Percentiles rank a stretch among this genome's conserved stretches.
Conservation (phyloP, 1,140 invertebrate species). For the Parasteatoda tepidariorum region DNA sequence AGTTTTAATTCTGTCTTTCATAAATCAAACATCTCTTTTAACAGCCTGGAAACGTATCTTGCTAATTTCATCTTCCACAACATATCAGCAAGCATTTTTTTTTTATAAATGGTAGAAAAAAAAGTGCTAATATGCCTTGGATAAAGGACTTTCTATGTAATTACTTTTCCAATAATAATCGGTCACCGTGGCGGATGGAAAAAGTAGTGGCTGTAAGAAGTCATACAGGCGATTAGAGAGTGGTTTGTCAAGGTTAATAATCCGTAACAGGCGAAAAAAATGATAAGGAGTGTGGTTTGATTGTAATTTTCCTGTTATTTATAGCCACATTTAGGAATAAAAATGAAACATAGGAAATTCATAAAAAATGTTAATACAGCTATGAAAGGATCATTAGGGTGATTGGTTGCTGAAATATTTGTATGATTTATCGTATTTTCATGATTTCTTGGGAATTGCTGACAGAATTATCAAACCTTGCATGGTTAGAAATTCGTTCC, state of each 20-base stretch:
- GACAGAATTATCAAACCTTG: conserved; percentile 16
- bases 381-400: conserved; percentile 29
- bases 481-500: too few species aligned
- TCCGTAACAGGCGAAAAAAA: not conserved
- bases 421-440: conserved; percentile 20
- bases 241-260: conserved; percentile 36
- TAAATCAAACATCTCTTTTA: too few species aligned
- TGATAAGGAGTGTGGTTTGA: not conserved
- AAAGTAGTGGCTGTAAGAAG: not conserved
- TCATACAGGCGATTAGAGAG: conserved; percentile 10
- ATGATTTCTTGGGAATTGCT: not conserved
- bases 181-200: not conserved
- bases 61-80: too few species aligned
- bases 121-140: not conserved
- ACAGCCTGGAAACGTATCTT: too few species aligned
- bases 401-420: conserved; percentile 24
- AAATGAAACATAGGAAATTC: not conserved
- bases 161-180: conserved; percentile 37
- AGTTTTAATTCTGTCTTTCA: too few species aligned
- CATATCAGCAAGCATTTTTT: too few species aligned
- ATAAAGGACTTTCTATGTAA: conserved; percentile 25
- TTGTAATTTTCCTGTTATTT: conserved; percentile 41
- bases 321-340: not conserved
- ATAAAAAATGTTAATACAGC: conserved; percentile 16
- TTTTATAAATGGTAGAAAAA: not conserved